Percentiles rank a stretch among this genome's conserved stretches.
Evolutionary conservation across 2,113 vertebrate species (phyloP).

Genomic region (Glaucidium brasilianum): DNA sequence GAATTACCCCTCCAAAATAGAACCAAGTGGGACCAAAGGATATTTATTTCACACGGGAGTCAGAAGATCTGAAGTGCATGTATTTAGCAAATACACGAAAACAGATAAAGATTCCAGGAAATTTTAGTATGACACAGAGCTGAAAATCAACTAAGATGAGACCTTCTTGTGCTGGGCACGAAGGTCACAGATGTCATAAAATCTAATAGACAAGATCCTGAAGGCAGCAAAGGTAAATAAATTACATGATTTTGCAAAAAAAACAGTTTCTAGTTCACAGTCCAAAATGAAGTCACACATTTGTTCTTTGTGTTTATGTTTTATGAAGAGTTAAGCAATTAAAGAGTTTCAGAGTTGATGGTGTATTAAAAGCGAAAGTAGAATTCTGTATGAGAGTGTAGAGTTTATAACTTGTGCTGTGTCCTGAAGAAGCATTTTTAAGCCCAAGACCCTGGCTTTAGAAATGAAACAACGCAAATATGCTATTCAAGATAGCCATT

Average conservation of each 20-base stretch:
- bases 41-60: not conserved
- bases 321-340: not conserved
- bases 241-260: not conserved
- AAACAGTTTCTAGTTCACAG: not conserved
- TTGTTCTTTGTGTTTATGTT: not conserved
- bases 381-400: not conserved
- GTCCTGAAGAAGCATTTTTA: not conserved
- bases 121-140: not conserved
- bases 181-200: not conserved
- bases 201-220: not conserved
- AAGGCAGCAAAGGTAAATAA: not conserved
- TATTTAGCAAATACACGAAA: not conserved
- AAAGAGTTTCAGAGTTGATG: not conserved
- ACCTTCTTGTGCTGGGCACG: not conserved
- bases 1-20: not conserved
- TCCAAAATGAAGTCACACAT: not conserved
- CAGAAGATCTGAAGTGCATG: not conserved
- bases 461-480: not conserved
- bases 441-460: not conserved
- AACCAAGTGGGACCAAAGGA: not conserved
- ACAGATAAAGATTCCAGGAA: not conserved
- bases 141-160: not conserved
- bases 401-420: not conserved
- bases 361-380: not conserved
- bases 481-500: not conserved